A percentile compares a stretch with the other conserved stretches of the same genome.
Evolutionary conservation across 2,888 invertebrate genomes (phyloP).

Genomic region (Didymodactylos carnosus): DNA sequence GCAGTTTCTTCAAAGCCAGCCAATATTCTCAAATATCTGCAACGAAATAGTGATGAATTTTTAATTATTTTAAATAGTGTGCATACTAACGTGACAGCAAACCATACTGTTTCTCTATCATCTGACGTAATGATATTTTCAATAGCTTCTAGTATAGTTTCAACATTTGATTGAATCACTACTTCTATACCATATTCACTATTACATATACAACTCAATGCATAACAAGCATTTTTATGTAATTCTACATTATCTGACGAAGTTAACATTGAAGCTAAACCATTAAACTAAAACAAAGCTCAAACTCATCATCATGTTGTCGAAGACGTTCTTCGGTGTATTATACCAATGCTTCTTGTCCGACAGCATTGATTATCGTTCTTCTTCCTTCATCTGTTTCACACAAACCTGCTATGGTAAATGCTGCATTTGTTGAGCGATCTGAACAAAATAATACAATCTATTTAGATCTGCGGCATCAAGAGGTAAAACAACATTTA

Average conservation of each 20-base stretch:
- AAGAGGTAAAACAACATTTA: conserved; percentile 14
- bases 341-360: not conserved
- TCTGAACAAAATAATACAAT: conserved; percentile 18
- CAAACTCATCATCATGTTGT: no score
- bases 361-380: not conserved
- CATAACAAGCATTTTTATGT: conserved; percentile 34
- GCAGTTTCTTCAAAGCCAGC: not conserved
- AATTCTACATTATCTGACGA: conserved; percentile 29
- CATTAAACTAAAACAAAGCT: no score
- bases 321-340: no score
- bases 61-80: not conserved
- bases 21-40: not conserved
- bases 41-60: not conserved
- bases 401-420: conserved; percentile 24
- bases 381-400: not conserved
- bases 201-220: conserved; percentile 32
- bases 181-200: conserved; percentile 25
- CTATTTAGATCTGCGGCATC: no score
- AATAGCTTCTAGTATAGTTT: conserved; percentile 20
- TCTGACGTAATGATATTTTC: conserved; percentile 23
- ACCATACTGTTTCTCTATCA: conserved; percentile 32
- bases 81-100: conserved; percentile 31
- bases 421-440: conserved; percentile 33
- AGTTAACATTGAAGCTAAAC: no score
- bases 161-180: not conserved